Base-by-base conservation (phyloP, 2,113 vertebrate genomes). In the Pomatostomus ruficeps region DNA sequence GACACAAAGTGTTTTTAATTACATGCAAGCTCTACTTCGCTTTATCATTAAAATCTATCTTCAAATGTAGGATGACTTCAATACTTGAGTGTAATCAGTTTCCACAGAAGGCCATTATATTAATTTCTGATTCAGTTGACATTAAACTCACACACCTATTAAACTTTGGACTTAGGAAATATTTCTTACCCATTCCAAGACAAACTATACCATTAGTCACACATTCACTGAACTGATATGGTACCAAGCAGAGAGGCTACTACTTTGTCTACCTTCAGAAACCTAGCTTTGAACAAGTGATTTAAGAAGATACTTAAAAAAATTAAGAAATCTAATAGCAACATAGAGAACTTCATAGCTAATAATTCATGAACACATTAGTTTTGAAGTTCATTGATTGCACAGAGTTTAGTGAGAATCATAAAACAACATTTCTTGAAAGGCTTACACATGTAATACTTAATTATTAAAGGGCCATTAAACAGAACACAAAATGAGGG, bases 141-240 rank as follows among this genome's bases (percentile, higher is more conserved):
- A 35, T 76, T 76, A 85, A 93, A 73, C 67, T 90, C 71, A 80
- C 82, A 93, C 61, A 70, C 83, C 88, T 83, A 55, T 79, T 96
- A 93, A 91, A 96, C 96, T 96, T 85, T 80, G 95, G 74, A 96
- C 96, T 96, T 38, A 5, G 18, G 48, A 94, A 96, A 83, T 79
- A 85, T 19, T 94, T 91, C 78, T 89, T 55, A 83, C 23, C 29
- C 26, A 35, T 88, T 95, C 82, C 91, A 95, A 95, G 73, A 55
- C 79, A 95, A 95, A 86, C 36, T 6, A 48, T 49, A 45, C 28
- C 46, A 76, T 93, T 90, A 95, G 93, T 96, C 94, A 96, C 66
- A 85, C 55, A 52, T 59, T 88, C 63, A 48, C 51, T 59, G 18
- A 77, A 83, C 58, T 80, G 88, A 86, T 88, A 90, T 0, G 10